A percentile compares a stretch with the other conserved stretches of the same genome.
Evolutionary conservation across 1,140 invertebrate species (phyloP).

Genomic region (Cardiocondyla obscurior): DNA sequence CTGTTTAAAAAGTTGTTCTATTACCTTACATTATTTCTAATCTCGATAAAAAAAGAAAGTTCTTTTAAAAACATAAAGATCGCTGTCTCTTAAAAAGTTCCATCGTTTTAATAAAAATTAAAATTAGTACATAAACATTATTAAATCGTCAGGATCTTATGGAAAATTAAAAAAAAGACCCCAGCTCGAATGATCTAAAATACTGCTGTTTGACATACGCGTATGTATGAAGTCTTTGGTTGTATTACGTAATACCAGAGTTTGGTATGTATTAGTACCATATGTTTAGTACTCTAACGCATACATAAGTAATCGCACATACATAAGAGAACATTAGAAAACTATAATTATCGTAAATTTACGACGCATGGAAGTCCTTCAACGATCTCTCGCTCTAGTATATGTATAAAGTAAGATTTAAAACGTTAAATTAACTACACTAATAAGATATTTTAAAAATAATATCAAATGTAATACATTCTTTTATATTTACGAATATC

Average conservation of each 20-base stretch:
- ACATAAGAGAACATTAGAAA: background rate
- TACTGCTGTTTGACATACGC: conserved; percentile 74
- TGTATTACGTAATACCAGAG: conserved; percentile 71
- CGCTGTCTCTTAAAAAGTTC: background rate
- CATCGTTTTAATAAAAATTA: no score
- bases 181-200: conserved; percentile 71
- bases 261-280: conserved; percentile 26
- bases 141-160: background rate
- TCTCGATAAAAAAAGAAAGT: background rate
- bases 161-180: conserved; percentile 48
- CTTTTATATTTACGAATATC: background rate
- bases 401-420: conserved; percentile 12
- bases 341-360: background rate
- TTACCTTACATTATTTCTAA: background rate
- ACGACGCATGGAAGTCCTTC: background rate
- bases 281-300: conserved; percentile 37
- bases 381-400: background rate
- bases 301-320: background rate
- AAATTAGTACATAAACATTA: no score
- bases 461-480: background rate
- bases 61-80: background rate
- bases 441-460: conserved; percentile 10
- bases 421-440: background rate
- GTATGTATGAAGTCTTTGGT: conserved; percentile 78
- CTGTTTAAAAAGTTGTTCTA: conserved; percentile 34